phyloP scores from a whole-genome alignment of 1,140 invertebrate genomes.

The Ceratina australensis region DNA sequence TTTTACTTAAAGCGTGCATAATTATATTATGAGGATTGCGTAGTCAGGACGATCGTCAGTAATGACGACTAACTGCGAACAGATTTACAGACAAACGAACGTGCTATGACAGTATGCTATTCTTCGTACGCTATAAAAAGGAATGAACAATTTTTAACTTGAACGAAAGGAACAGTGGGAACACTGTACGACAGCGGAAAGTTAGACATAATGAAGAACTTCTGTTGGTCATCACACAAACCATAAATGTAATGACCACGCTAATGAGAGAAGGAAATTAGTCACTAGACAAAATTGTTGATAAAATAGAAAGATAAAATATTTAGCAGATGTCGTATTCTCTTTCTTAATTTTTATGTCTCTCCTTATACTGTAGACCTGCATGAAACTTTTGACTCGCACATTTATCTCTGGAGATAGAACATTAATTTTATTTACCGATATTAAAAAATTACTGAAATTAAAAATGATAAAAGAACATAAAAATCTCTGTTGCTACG shows the following conservation, averaged over 20 bases:
- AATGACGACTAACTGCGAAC: no score
- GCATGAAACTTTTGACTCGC: not conserved
- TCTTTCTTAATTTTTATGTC: not conserved
- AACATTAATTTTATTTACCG: not conserved
- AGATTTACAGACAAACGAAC: constrained; percentile 8
- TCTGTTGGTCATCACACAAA: not conserved
- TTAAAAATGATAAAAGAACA: no score
- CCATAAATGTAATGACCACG: not conserved
- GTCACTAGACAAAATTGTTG: not conserved
- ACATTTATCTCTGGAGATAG: not conserved
- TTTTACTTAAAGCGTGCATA: no score
- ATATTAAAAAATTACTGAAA: not conserved
- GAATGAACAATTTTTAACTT: not conserved
- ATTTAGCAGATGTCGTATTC: not conserved
- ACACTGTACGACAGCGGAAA: not conserved
- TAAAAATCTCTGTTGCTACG: no score
- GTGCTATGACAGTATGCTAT: constrained; percentile 47
- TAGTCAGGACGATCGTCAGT: no score
- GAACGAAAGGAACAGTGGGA: not conserved
- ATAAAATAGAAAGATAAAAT: not conserved
- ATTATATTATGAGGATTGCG: no score
- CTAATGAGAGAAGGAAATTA: not conserved
- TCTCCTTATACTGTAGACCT: no score
- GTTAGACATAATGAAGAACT: constrained; percentile 1
- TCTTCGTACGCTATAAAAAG: constrained; percentile 42